Conservation (phyloP, 37 sponge, comb jelly and placozoan genomes). For the Chondrilla cf. caribensis region DNA sequence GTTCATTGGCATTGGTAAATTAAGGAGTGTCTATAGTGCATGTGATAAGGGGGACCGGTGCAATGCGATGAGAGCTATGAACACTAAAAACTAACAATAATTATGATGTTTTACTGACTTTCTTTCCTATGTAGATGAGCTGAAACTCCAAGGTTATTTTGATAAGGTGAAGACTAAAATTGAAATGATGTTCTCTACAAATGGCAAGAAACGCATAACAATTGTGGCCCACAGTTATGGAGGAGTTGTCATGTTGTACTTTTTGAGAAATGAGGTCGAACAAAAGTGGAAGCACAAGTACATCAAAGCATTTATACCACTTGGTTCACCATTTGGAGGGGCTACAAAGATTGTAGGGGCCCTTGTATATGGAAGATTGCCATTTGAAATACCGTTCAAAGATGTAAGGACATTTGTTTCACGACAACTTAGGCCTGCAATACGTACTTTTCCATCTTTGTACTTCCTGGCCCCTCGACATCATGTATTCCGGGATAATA, state of each 20-base stretch:
- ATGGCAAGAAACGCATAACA: constrained; percentile 58
- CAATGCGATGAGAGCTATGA: too few species aligned
- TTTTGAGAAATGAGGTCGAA: constrained; percentile 65
- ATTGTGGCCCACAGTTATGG: constrained; percentile 91
- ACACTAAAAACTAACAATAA: too few species aligned
- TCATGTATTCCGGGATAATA: too few species aligned
- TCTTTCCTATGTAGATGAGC: constrained; percentile 40
- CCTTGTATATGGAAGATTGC: constrained; percentile 71
- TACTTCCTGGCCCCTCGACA: too few species aligned
- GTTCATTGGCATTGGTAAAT: too few species aligned
- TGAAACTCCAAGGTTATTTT: constrained; percentile 38
- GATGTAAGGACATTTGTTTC: too few species aligned
- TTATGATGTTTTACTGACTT: too few species aligned
- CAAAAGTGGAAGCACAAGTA: constrained; percentile 89
- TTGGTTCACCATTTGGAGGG: constrained; percentile 88
- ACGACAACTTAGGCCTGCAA: too few species aligned
- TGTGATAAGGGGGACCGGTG: too few species aligned
- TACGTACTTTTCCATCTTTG: too few species aligned
- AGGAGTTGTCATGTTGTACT: constrained; percentile 71
- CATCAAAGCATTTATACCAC: constrained; percentile 67
- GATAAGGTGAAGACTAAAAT: constrained; percentile 65
- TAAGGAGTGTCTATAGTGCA: too few species aligned
- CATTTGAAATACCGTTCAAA: constrained; percentile 43
- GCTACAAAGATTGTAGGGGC: constrained; percentile 52
- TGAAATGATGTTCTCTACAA: constrained; percentile 68